Base-by-base conservation (phyloP, 1,140 invertebrate species). In the Cyclina sinensis region DNA sequence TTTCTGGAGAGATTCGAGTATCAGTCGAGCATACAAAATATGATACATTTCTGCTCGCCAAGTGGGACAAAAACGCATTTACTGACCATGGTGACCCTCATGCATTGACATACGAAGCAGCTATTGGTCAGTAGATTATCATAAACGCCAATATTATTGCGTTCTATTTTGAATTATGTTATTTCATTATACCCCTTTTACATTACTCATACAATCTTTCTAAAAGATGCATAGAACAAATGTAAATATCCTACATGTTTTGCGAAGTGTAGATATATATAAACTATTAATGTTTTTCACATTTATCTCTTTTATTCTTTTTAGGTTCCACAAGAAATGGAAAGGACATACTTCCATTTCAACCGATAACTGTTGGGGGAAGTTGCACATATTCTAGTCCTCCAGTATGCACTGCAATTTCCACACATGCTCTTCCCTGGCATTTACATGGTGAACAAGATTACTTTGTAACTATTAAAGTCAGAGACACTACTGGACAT, bases 391-490 rank as follows among this genome's bases (percentile, higher is more conserved):
- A 12, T 14, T 0, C n/a, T 12, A 46, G 0, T n/a, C 54, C 88
- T 18, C 78, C 80, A 35, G 59, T 85, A 7, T 91, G 90, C 39
- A 83, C 88, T 2, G 48, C 81, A 4, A 48, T 91, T 14, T 24
- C 37, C n/a, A 79, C 70, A 30, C 24, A 62, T 14, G 12, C 24
- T 5, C 68, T 88, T 11, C 46, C 86, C 16, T 89, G 88, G 88
- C 59, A 78, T 21, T 80, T 91, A 2, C 88, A 91, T 82, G 48
- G 62, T 0, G 32, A 57, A 11, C 70, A 88, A 0, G 70, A 39
- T 2, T 91, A 91, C 48, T 86, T 84, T 43, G 81, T 87, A 5
- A 82, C 84, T 12, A 70, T 91, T 24, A 87, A 81, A 59, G 90
- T 83, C 3, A 51, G 27, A 12, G 89, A 91, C 51, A 81, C 85